These are phyloP conservation scores for Mesaphorura yosii DNA, from an alignment of 1,140 invertebrate species.

Conservation along the genomic window DNA sequence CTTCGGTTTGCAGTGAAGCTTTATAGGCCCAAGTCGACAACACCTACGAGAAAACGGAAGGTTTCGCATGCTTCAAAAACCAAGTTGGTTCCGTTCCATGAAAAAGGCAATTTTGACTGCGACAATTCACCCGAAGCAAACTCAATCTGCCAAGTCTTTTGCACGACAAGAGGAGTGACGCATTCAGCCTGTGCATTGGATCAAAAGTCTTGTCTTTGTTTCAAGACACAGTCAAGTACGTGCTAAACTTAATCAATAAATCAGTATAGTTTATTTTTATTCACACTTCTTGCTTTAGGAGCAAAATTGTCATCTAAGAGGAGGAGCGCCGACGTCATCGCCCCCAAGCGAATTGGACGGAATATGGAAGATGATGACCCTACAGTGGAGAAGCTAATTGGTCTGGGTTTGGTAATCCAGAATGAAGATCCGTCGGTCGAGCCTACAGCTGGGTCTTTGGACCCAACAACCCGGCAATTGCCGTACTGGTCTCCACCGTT, in stretches of 20 bases:
- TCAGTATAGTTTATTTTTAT: background rate
- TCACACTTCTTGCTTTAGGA: background rate
- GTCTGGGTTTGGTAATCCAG: too few relatives aligned
- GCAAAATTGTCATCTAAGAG: too few relatives aligned
- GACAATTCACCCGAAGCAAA: background rate
- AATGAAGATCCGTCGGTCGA: too few relatives aligned
- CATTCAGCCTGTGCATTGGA: background rate
- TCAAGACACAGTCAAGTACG: background rate
- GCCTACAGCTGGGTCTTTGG: too few relatives aligned
- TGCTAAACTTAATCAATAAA: background rate
- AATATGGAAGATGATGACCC: too few relatives aligned
- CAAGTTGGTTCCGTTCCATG: background rate
- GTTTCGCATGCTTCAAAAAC: background rate
- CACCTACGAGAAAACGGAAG: background rate
- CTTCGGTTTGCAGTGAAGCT: background rate
- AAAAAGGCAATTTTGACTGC: background rate
- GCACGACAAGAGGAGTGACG: background rate
- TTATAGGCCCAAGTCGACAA: background rate
- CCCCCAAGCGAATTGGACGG: background rate
- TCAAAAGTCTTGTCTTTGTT: background rate
- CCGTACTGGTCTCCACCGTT: too few relatives aligned
- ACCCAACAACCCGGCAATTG: too few relatives aligned
- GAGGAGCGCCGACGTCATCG: background rate
- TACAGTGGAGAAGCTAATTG: too few relatives aligned
- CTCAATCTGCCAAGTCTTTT: background rate